A percentile compares a stretch with the other conserved stretches of the same genome.
Conservation (phyloP, 2,797 vertebrate genomes). For the Balearica regulorum region DNA sequence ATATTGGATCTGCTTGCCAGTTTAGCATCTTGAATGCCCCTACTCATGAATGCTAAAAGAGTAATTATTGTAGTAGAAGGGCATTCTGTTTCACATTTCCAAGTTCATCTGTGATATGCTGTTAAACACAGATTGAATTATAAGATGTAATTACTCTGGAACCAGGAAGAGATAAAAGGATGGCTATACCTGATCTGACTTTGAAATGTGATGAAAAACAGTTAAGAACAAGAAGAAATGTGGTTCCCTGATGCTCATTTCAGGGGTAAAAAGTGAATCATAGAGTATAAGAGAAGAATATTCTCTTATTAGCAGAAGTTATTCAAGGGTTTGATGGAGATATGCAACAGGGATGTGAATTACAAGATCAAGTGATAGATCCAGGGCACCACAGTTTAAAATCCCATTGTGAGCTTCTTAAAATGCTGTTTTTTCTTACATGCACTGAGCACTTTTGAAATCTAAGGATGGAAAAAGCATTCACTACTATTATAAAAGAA, state of each 20-base stretch:
- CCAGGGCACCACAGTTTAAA: background rate
- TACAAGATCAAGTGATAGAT: conserved; percentile 18
- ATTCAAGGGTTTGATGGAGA: background rate
- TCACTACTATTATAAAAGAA: background rate
- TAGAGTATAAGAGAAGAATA: background rate
- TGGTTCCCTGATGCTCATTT: background rate
- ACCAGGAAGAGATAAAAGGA: background rate
- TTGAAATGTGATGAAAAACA: conserved; percentile 15
- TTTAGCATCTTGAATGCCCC: background rate
- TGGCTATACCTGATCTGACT: conserved; percentile 20
- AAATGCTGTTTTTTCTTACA: background rate
- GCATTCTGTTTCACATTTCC: background rate
- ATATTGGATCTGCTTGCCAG: background rate
- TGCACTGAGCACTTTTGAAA: background rate
- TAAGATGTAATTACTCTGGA: conserved; percentile 8
- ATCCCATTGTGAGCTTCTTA: background rate
- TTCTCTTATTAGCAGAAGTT: background rate
- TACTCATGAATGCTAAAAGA: background rate
- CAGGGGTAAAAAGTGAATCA: background rate
- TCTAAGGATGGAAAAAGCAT: background rate
- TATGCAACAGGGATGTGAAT: background rate
- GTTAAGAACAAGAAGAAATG: background rate
- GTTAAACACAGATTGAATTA: background rate
- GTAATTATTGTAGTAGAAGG: background rate
- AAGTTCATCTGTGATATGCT: background rate